phyloP scores from a whole-genome alignment of 1,140 invertebrate genomes.

The Pseudomyrmex flavicornis region DNA sequence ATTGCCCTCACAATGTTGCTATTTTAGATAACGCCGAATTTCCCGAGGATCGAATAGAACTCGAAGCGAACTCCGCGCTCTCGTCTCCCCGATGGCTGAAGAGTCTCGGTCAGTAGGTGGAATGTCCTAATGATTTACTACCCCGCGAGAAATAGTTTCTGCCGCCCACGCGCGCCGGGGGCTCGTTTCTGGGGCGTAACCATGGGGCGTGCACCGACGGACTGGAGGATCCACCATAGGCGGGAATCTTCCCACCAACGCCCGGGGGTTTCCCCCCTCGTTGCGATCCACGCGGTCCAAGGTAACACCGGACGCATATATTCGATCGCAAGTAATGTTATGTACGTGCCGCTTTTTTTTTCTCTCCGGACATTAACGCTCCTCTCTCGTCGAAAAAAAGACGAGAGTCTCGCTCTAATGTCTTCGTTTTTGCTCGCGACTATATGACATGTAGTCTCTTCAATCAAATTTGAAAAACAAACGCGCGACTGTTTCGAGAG shows the following conservation, averaged over 20 bases:
- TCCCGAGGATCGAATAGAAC: background rate
- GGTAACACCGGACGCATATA: conserved; percentile 61
- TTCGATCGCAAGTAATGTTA: conserved; percentile 52
- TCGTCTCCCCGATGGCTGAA: background rate
- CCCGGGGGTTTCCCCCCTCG: background rate
- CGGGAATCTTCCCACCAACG: conserved; percentile 69
- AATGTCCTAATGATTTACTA: conserved; percentile 63
- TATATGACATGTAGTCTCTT: background rate
- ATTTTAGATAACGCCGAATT: conserved; percentile 3
- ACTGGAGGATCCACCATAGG: conserved; percentile 61
- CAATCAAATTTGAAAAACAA: too few species aligned
- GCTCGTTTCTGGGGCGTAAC: conserved; percentile 70
- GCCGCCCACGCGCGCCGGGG: conserved; percentile 58
- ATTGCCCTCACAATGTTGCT: background rate
- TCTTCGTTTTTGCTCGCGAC: conserved; percentile 38
- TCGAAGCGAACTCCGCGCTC: background rate
- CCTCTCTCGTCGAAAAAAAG: background rate
- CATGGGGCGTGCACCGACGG: conserved; percentile 67
- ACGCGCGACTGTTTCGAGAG: too few species aligned
- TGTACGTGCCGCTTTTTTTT: too few species aligned
- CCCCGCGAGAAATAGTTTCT: conserved; percentile 41
- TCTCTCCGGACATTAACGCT: conserved; percentile 58
- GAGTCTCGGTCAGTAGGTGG: conserved; percentile 74
- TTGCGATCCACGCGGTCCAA: conserved; percentile 40
- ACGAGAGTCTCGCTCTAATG: background rate